These are phyloP conservation scores for Melinaea marsaeus DNA, from an alignment of 2,888 invertebrate genomes.

Conservation along the genomic window DNA sequence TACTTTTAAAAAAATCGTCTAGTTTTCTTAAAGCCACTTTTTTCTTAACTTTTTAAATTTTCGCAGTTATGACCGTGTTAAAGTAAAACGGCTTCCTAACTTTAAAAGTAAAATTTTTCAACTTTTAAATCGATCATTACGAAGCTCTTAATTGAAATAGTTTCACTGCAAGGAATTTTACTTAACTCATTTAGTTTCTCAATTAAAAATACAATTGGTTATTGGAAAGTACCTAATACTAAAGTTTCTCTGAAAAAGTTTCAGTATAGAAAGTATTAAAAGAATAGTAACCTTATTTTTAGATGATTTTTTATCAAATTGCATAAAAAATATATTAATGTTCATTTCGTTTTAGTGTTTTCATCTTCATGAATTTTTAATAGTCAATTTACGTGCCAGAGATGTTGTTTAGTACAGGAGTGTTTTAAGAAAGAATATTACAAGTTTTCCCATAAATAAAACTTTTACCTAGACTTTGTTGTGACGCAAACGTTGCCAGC, in stretches of 20 bases:
- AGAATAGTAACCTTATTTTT: too few species aligned
- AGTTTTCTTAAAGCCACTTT: too few species aligned
- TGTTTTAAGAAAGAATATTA: conserved; percentile 61
- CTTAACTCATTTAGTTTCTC: conserved; percentile 28
- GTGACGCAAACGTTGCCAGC: conserved; percentile 57
- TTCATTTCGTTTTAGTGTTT: too few species aligned
- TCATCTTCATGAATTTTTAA: conserved; percentile 15
- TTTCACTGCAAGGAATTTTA: conserved; percentile 37
- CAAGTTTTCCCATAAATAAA: conserved; percentile 73
- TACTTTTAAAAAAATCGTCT: too few species aligned
- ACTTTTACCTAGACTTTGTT: conserved; percentile 53
- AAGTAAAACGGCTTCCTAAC: conserved; percentile 47
- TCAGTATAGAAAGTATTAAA: too few species aligned
- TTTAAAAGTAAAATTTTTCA: conserved; percentile 55
- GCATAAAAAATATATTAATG: too few species aligned
- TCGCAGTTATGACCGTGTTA: background rate
- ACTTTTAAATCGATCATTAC: conserved; percentile 60
- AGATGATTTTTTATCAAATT: too few species aligned
- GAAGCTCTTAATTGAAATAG: conserved; percentile 69
- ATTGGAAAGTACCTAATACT: conserved; percentile 1
- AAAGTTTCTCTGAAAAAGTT: background rate
- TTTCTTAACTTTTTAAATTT: background rate
- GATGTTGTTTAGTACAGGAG: conserved; percentile 44
- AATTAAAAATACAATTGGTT: conserved; percentile 5
- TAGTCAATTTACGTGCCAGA: conserved; percentile 18